Percentiles rank a stretch among this genome's conserved stretches.
Conservation (phyloP, 1,140 invertebrate species). For the Rhyacophila brunnea region DNA sequence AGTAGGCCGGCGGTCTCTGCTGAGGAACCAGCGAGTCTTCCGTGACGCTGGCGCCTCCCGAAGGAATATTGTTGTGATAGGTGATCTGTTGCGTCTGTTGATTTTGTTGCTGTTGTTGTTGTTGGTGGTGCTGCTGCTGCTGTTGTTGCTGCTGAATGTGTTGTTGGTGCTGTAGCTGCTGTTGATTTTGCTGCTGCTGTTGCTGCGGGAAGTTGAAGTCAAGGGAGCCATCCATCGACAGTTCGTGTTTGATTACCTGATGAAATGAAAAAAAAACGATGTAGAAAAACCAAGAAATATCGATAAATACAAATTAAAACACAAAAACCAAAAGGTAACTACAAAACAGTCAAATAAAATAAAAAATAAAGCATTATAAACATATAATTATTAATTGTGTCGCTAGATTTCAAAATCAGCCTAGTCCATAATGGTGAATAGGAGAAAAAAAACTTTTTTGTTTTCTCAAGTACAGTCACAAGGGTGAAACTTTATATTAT, state of each 20-base stretch:
- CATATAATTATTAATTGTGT: too few relatives aligned
- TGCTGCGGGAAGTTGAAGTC: slow-evolving; percentile 85
- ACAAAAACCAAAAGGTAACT: too few relatives aligned
- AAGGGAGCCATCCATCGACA: slow-evolving; percentile 86
- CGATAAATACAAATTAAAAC: too few relatives aligned
- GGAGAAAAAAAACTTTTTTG: too few relatives aligned
- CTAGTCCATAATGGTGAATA: too few relatives aligned
- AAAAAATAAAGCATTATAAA: too few relatives aligned
- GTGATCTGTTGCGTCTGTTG: not conserved
- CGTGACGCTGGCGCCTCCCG: slow-evolving; percentile 12
- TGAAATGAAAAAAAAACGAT: slow-evolving; percentile 27
- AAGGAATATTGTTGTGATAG: slow-evolving; percentile 16
- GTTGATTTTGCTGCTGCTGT: slow-evolving; percentile 38
- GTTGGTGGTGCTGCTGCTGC: slow-evolving; percentile 22
- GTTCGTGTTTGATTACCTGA: slow-evolving; percentile 87
- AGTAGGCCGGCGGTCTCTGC: slow-evolving; percentile 27
- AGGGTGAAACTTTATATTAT: too few relatives aligned
- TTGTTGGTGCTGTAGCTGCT: slow-evolving; percentile 29
- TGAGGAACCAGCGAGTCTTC: slow-evolving; percentile 16
- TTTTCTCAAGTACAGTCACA: too few relatives aligned
- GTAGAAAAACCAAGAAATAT: too few relatives aligned
- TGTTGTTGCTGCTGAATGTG: slow-evolving; percentile 21
- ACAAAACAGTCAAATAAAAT: not conserved
- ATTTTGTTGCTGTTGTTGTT: slow-evolving; percentile 14
- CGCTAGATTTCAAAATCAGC: too few relatives aligned